phyloP scores from a whole-genome alignment of 2,797 vertebrate species.

The Psittacula derbiana region DNA sequence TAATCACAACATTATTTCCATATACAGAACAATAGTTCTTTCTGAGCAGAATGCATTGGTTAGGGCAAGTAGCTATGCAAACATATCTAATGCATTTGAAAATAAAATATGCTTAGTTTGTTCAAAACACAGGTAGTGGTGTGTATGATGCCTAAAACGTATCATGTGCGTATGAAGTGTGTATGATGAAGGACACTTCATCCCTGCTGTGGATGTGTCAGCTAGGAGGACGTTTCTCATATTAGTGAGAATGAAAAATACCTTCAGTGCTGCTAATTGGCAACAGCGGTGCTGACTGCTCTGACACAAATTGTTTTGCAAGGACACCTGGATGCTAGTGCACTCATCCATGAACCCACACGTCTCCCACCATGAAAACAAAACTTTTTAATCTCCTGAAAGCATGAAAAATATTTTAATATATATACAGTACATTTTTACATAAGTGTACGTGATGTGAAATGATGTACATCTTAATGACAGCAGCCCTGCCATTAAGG shows the following conservation, averaged over 20 bases:
- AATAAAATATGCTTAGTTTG: not conserved
- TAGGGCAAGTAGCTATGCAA: not conserved
- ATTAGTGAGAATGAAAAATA: not conserved
- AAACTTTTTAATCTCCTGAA: not conserved
- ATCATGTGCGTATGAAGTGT: fast-evolving
- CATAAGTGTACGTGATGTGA: not conserved
- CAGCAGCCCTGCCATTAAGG: not conserved
- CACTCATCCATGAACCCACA: not conserved
- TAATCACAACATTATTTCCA: not conserved
- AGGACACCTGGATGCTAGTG: not conserved
- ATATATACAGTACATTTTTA: not conserved
- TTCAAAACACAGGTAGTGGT: not conserved
- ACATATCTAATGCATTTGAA: not conserved
- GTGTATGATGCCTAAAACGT: not conserved
- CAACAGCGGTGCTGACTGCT: not conserved
- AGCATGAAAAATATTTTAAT: not conserved
- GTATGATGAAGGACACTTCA: not conserved
- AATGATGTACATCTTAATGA: not conserved
- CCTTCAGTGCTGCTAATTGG: not conserved
- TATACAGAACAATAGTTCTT: not conserved
- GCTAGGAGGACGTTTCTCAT: not conserved
- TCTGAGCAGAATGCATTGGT: not conserved
- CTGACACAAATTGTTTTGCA: not conserved
- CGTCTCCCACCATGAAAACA: not conserved
- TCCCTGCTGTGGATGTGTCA: not conserved